Evolutionary conservation across 1,140 invertebrate genomes (phyloP).

Genomic region (Drosophila repletoides): DNA sequence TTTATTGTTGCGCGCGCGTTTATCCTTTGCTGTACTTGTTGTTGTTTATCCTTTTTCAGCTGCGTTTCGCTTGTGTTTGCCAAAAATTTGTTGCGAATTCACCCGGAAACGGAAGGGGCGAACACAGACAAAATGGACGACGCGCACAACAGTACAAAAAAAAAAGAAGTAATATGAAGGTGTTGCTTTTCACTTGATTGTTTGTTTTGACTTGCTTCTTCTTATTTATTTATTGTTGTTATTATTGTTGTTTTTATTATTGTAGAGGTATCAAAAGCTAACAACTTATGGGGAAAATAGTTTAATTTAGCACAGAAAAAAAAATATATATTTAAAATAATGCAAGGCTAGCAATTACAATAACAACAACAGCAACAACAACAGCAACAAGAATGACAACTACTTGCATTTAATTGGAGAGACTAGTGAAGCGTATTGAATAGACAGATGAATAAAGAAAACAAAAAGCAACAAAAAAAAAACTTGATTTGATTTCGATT

Average conservation of each 20-base stretch:
- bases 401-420: conserved; percentile 19
- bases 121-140: conserved; percentile 61
- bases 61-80: conserved; percentile 26
- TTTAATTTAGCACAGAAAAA: conserved; percentile 38
- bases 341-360: conserved; percentile 3
- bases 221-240: conserved; percentile 2
- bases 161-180: too few relatives aligned
- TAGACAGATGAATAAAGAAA: too few relatives aligned
- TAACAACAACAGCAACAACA: conserved; percentile 9
- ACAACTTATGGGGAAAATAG: conserved; percentile 38
- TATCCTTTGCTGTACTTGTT: background rate
- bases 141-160: conserved; percentile 26
- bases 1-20: conserved; percentile 57
- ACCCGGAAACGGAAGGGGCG: conserved; percentile 44
- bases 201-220: conserved; percentile 9
- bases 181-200: conserved; percentile 26
- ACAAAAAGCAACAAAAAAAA: too few relatives aligned
- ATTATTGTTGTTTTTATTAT: conserved; percentile 16
- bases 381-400: conserved; percentile 14
- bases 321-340: conserved; percentile 16
- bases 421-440: conserved; percentile 19
- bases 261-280: conserved; percentile 28
- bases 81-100: conserved; percentile 50
- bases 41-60: background rate
- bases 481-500: conserved; percentile 25